phyloP scores from a whole-genome alignment of 2,113 vertebrate genomes.

The Morone chrysops region DNA sequence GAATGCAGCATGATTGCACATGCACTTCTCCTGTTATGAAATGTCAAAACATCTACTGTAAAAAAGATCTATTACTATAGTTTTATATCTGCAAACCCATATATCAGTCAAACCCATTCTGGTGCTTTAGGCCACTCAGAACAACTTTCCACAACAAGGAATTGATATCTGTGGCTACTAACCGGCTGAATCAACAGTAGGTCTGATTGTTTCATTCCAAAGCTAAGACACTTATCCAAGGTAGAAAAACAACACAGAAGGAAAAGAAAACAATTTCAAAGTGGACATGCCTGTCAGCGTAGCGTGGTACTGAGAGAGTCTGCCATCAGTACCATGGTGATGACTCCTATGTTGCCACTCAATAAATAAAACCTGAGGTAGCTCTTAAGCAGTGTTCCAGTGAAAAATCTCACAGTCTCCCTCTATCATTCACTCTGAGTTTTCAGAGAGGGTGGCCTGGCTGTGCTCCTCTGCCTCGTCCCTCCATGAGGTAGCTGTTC shows the following conservation, averaged over 20 bases:
- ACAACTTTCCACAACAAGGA: background rate
- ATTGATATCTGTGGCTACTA: slow-evolving; percentile 1
- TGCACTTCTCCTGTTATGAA: background rate
- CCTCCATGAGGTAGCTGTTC: slow-evolving; percentile 79
- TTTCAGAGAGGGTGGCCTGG: slow-evolving; percentile 74
- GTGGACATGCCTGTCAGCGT: background rate
- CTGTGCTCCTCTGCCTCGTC: slow-evolving; percentile 84
- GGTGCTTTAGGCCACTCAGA: background rate
- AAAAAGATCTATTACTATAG: background rate
- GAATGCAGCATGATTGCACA: background rate
- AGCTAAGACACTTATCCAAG: slow-evolving; percentile 71
- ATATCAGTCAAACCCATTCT: background rate
- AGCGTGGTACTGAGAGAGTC: background rate
- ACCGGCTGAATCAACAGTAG: background rate
- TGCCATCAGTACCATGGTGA: background rate
- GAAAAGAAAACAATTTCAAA: background rate
- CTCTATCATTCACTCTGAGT: slow-evolving; percentile 81
- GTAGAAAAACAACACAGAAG: slow-evolving; percentile 30
- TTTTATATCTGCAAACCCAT: background rate
- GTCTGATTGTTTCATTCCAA: slow-evolving; percentile 71
- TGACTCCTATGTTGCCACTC: background rate
- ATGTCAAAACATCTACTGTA: background rate
- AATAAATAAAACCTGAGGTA: slow-evolving; percentile 70
- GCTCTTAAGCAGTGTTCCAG: slow-evolving; percentile 48
- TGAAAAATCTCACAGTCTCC: slow-evolving; percentile 42